phyloP scores from a whole-genome alignment of 1,140 invertebrate species.

The Steinernema feltiae region DNA sequence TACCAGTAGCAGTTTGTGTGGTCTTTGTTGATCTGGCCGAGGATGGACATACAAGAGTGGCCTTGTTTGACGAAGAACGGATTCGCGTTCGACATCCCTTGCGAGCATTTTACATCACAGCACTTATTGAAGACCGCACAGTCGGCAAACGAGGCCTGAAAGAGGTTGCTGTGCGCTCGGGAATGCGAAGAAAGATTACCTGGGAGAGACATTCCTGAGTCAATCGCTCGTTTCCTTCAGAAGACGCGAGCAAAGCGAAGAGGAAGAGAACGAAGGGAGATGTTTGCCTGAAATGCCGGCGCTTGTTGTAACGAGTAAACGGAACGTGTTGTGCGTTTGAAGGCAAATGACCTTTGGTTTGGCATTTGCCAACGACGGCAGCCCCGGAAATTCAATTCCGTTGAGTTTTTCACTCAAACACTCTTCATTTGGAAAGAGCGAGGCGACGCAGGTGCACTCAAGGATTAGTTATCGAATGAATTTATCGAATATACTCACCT shows the following conservation, averaged over 20 bases:
- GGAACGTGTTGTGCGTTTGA: neutral
- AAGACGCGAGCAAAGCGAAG: neutral
- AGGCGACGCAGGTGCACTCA: too few relatives aligned
- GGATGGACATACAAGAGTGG: neutral
- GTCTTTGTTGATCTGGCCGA: neutral
- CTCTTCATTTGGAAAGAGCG: too few relatives aligned
- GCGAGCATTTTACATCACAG: neutral
- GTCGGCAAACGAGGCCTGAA: neutral
- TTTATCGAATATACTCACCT: neutral
- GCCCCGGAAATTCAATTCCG: too few relatives aligned
- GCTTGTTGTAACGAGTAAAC: neutral
- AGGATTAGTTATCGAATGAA: too few relatives aligned
- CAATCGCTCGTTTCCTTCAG: neutral
- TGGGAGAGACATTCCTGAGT: neutral
- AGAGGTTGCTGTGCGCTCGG: neutral
- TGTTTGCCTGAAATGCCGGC: neutral
- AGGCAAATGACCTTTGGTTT: neutral
- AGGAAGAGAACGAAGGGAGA: neutral
- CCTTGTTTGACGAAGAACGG: neutral
- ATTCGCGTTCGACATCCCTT: neutral
- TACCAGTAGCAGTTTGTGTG: conserved; percentile 1
- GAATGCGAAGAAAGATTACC: neutral
- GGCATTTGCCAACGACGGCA: too few relatives aligned
- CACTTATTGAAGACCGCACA: neutral
- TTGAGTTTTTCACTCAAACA: too few relatives aligned